Evolutionary conservation across 2,888 invertebrate genomes (phyloP), one percentile per base, ranked within the genome.

Genomic region (Girardia tigrina): DNA sequence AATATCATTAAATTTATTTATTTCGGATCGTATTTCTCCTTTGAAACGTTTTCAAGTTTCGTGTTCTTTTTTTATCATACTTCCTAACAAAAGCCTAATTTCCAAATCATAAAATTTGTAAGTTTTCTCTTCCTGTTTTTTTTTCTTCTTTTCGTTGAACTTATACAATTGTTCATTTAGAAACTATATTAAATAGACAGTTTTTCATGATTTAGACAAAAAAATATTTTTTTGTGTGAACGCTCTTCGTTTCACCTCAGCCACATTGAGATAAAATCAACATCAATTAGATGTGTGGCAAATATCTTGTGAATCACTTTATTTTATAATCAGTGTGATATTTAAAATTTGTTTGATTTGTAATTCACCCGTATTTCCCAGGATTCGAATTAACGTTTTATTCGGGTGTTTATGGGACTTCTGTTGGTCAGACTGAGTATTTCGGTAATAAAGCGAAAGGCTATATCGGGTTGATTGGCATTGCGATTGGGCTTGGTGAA

Each of bases 331-430:
- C 56, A 56, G 56, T 23, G 23, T n/a, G 56, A 56, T 56, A 56
- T 56, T 56, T 20, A 56, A 56, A 20, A 20, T 12, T 56, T n/a
- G n/a, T 56, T 56, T n/a, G 23, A 20, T 56, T 56, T 56, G 56
- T 56, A 56, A 56, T 56, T 56, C 23, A 56, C 56, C 56, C 56
- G 56, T 23, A 56, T 72, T 56, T 79, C 80, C 4, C 79, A 91
- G 93, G 97, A 27, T 85, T 95, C 76, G 93, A 92, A 82, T 84
- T 94, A 70, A 93, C 94, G 0, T 97, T 97, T 87, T 94, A 91
- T 86, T 93, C 93, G 81, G 94, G 94, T 0, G 93, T 98, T 0
- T 98, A 95, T 86, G 91, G 94, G 29, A 88, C 93, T 0, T 90
- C 91, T 79, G 90, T 98, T 78, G 92, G 94, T 0, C 91, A 91